Evolutionary conservation across 2,113 vertebrate genomes (phyloP).

Genomic region (Alethe diademata): DNA sequence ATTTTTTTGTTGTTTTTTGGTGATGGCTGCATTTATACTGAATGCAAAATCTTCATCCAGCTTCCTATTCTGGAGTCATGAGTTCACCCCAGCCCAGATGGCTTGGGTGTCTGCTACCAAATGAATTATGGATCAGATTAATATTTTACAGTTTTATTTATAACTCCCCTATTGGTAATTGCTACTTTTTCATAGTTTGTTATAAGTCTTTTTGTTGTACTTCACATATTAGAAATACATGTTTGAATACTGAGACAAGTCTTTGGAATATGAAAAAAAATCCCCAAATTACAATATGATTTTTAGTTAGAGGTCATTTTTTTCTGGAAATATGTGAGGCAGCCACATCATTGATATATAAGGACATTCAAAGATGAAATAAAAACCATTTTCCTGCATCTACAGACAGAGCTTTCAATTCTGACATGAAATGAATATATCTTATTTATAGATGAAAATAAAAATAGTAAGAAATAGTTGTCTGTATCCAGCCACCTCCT

Average conservation of each 20-base stretch:
- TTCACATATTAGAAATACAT: conserved; percentile 7
- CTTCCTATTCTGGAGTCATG: not conserved
- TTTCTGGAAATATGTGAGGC: not conserved
- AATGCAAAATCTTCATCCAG: not conserved
- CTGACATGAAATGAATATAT: not conserved
- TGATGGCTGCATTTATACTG: not conserved
- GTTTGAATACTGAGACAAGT: not conserved
- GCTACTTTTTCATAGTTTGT: conserved; percentile 32
- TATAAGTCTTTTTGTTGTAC: conserved; percentile 20
- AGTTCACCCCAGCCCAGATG: conserved; percentile 49
- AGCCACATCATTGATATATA: not conserved
- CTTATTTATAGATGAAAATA: not conserved
- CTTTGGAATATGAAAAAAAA: not conserved
- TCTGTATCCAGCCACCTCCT: not conserved
- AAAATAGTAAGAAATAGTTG: not conserved
- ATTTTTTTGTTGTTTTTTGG: not conserved
- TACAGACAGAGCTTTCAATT: not conserved
- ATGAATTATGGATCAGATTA: conserved; percentile 65
- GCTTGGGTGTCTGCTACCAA: conserved; percentile 34
- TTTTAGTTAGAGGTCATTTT: not conserved
- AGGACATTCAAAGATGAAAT: not conserved
- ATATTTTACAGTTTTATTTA: conserved; percentile 61
- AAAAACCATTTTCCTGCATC: not conserved
- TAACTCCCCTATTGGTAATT: conserved; percentile 13
- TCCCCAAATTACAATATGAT: not conserved